A percentile compares a stretch with the other conserved stretches of the same genome.
phyloP scores from a whole-genome alignment of 2,113 vertebrate genomes.

The Meleagris gallopavo region DNA sequence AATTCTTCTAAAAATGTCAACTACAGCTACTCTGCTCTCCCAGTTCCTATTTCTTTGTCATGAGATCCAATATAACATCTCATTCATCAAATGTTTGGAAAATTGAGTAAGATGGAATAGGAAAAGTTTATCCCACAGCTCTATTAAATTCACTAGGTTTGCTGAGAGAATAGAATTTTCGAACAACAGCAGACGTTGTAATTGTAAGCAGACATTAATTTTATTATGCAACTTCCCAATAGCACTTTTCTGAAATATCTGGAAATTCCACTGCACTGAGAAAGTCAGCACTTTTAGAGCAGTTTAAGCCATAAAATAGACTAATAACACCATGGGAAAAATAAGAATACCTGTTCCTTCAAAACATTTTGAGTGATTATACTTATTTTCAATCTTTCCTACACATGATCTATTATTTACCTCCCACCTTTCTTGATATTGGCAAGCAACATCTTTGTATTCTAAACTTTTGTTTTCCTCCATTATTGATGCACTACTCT shows the following conservation, averaged over 20 bases:
- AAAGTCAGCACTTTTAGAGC: slow-evolving; percentile 34
- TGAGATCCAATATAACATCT: background rate
- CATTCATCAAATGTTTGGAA: background rate
- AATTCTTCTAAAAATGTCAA: background rate
- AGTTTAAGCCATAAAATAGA: slow-evolving; percentile 23
- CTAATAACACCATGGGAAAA: background rate
- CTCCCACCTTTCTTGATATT: background rate
- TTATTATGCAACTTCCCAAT: background rate
- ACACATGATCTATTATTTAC: slow-evolving; percentile 30
- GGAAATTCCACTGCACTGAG: background rate
- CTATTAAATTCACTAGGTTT: background rate
- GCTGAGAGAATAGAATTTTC: background rate
- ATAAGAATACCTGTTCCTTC: slow-evolving; percentile 15
- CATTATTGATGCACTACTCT: background rate
- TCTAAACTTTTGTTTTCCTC: slow-evolving; percentile 14
- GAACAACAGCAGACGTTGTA: background rate
- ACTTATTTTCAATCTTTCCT: slow-evolving; percentile 28
- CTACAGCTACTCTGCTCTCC: background rate
- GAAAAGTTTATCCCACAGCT: background rate
- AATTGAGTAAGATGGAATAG: background rate
- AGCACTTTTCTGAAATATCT: slow-evolving; percentile 17
- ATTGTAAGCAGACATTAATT: background rate
- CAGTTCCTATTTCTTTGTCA: background rate
- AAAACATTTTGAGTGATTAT: slow-evolving; percentile 10
- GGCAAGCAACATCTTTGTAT: background rate